phyloP scores from a whole-genome alignment of 2,888 invertebrate species.

The Lasioglossum malachurum region DNA sequence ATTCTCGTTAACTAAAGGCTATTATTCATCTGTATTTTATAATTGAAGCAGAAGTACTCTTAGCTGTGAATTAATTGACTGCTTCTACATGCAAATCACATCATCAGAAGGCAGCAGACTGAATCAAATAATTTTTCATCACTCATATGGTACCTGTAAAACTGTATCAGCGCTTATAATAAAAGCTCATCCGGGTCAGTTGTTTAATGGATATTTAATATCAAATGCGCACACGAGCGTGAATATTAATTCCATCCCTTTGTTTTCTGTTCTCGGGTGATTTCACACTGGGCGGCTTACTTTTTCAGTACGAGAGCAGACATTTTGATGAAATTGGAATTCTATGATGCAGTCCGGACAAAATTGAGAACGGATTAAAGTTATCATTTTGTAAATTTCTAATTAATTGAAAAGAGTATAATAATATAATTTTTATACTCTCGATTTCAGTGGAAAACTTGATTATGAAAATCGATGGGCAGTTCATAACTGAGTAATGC shows the following conservation, averaged over 20 bases:
- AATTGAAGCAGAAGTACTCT: neutral
- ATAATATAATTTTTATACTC: neutral
- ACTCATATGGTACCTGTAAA: neutral
- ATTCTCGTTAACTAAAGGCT: neutral
- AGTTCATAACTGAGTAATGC: neutral
- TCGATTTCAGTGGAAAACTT: neutral
- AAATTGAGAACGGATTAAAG: neutral
- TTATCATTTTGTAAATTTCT: neutral
- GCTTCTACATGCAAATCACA: neutral
- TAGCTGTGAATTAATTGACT: neutral
- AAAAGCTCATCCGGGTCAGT: neutral
- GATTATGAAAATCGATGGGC: neutral
- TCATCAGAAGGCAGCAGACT: neutral
- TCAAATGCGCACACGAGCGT: neutral
- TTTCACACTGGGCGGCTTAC: neutral
- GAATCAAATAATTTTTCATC: neutral
- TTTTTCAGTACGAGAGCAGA: neutral
- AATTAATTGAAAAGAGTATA: neutral
- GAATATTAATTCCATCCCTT: slow-evolving; percentile 3
- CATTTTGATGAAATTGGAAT: neutral
- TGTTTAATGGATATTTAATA: slow-evolving; percentile 5
- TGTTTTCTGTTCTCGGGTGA: neutral
- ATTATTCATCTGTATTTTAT: neutral
- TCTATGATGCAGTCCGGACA: neutral
- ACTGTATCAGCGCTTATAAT: neutral